phyloP scores from a whole-genome alignment of 2,797 vertebrate species.

The Xiphorhynchus erythropygius region DNA sequence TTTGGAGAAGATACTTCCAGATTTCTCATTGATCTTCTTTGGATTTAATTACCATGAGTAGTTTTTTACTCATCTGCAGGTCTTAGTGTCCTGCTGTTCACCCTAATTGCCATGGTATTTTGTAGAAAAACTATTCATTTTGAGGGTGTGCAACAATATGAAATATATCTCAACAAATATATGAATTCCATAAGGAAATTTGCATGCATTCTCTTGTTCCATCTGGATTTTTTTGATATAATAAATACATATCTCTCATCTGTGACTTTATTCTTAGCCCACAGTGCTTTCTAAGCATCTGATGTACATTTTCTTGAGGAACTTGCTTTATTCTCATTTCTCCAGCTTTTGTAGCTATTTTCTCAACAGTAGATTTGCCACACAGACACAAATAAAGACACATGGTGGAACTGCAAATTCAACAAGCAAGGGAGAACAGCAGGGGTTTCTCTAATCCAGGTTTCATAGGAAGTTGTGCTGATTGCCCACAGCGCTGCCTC shows the following conservation, averaged over 20 bases:
- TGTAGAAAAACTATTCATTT: neutral
- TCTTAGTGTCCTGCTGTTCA: neutral
- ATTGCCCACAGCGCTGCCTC: neutral
- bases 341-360: neutral
- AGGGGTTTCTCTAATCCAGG: neutral
- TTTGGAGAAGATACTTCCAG: neutral
- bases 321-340: neutral
- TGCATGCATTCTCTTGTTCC: neutral
- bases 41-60: neutral
- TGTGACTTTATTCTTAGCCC: conserved; percentile 1
- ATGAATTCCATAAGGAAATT: neutral
- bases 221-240: neutral
- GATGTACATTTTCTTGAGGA: neutral
- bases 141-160: neutral
- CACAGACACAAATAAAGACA: neutral
- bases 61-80: neutral
- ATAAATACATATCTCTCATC: conserved; percentile 1
- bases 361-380: neutral
- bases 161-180: neutral
- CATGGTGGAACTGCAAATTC: neutral
- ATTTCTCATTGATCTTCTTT: neutral
- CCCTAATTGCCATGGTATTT: neutral
- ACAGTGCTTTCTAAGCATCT: neutral
- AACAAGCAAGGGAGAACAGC: neutral
- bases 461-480: accelerated